These are phyloP conservation scores for Crotalus horridus DNA, from an alignment of 2,113 vertebrate genomes.

Conservation along the genomic window DNA sequence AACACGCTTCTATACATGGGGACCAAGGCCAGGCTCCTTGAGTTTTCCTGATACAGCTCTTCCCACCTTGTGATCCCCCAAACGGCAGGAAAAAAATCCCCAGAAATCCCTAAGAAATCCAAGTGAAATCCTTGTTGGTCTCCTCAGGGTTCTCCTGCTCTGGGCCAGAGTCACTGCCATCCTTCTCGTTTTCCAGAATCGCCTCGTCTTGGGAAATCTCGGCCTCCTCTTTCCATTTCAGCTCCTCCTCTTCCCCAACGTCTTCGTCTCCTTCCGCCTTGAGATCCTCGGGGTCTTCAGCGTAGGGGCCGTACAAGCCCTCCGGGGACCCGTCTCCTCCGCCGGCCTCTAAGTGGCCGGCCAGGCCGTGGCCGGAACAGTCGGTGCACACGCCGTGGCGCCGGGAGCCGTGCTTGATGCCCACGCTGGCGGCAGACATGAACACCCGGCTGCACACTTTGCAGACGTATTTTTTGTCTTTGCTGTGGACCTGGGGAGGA, in stretches of 20 bases:
- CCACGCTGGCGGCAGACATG: slow-evolving; percentile 96
- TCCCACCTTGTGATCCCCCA: slow-evolving; percentile 32
- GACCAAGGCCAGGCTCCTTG: slow-evolving; percentile 53
- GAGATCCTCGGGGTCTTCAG: slow-evolving; percentile 79
- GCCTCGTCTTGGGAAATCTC: slow-evolving; percentile 77
- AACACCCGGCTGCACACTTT: slow-evolving; percentile 97
- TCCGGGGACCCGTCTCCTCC: slow-evolving; percentile 84
- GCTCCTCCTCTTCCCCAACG: slow-evolving; percentile 83
- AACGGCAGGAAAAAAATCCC: slow-evolving; percentile 17
- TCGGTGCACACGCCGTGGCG: slow-evolving; percentile 92
- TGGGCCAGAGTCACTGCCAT: slow-evolving; percentile 83
- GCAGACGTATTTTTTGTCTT: slow-evolving; percentile 98
- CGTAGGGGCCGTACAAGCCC: slow-evolving; percentile 84
- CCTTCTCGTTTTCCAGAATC: slow-evolving; percentile 83
- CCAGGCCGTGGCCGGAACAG: slow-evolving; percentile 84
- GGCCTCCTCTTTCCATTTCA: slow-evolving; percentile 82
- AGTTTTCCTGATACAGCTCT: slow-evolving; percentile 45
- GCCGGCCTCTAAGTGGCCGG: slow-evolving; percentile 77
- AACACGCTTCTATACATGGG: background rate
- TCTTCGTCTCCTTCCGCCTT: slow-evolving; percentile 79
- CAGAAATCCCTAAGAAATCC: slow-evolving; percentile 85
- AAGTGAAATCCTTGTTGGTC: slow-evolving; percentile 89
- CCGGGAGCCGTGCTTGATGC: slow-evolving; percentile 94
- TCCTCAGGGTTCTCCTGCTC: slow-evolving; percentile 80
- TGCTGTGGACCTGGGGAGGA: slow-evolving; percentile 89